These are phyloP conservation scores for Cerastoderma edule DNA, from an alignment of 2,888 invertebrate genomes.

Conservation along the genomic window DNA sequence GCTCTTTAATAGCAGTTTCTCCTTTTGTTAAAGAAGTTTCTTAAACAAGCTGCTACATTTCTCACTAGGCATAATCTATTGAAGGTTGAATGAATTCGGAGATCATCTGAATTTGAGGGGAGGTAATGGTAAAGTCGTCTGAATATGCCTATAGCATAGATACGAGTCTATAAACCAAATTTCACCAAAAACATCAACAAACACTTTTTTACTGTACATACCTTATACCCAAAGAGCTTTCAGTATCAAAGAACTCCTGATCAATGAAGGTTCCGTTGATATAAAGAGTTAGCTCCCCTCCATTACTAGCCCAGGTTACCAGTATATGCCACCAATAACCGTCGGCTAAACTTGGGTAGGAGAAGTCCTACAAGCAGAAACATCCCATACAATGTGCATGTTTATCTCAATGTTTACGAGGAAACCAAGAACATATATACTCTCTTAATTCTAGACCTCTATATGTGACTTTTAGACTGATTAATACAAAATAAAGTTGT, in stretches of 20 bases:
- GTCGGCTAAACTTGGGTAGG: slow-evolving; percentile 37
- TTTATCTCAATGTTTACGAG: no score
- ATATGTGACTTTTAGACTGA: no score
- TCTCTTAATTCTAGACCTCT: no score
- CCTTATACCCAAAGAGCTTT: slow-evolving; percentile 12
- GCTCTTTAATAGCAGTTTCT: no score
- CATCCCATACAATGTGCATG: no score
- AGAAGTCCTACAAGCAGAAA: slow-evolving; percentile 15
- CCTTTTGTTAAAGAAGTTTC: no score
- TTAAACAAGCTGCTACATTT: no score
- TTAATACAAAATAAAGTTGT: no score
- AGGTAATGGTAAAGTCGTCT: background rate
- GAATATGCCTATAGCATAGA: background rate
- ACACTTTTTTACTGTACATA: background rate
- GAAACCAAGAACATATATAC: no score
- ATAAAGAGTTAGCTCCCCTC: slow-evolving; percentile 41
- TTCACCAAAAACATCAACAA: background rate
- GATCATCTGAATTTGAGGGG: no score
- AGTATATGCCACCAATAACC: slow-evolving; percentile 73
- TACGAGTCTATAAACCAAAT: background rate
- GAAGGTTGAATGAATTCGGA: no score
- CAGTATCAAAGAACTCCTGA: slow-evolving; percentile 19
- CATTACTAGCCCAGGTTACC: slow-evolving; percentile 51
- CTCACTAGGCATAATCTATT: no score
- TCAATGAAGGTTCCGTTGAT: slow-evolving; percentile 30